Conservation (phyloP, 2,113 vertebrate genomes). For the Emberiza fucata region DNA sequence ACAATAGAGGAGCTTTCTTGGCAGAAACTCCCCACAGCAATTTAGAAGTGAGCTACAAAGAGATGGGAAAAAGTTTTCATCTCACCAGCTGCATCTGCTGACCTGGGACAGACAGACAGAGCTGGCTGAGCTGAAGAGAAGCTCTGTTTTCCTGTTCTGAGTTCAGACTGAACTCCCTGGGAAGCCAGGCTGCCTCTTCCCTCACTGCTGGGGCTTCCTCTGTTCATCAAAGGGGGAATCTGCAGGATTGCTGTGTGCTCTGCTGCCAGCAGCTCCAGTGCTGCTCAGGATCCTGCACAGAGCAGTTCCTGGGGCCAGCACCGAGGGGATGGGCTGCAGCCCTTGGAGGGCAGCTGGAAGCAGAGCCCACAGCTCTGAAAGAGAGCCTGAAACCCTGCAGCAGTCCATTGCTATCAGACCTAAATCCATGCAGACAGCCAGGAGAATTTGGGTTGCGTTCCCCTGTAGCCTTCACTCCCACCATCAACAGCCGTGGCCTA, state of each 20-base stretch:
- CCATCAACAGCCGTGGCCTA: constrained; percentile 13
- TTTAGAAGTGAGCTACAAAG: neutral
- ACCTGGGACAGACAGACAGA: neutral
- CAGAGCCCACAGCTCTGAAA: neutral
- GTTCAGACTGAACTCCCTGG: neutral
- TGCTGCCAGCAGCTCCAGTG: neutral
- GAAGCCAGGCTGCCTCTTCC: neutral
- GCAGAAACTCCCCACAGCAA: neutral
- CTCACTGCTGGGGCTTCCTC: neutral
- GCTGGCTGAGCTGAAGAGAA: neutral
- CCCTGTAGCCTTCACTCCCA: neutral
- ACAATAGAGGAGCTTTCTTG: neutral
- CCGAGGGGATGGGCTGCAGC: neutral
- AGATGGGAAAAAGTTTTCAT: neutral
- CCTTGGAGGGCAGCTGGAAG: neutral
- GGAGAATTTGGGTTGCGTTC: neutral
- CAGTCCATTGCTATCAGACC: accelerated
- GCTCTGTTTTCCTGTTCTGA: neutral
- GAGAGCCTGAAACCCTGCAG: neutral
- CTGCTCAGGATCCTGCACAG: neutral
- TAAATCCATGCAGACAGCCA: neutral
- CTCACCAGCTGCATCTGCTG: neutral
- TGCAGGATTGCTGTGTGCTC: neutral
- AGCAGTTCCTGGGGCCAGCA: neutral
- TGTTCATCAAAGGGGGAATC: neutral